Evolutionary conservation across 2,888 invertebrate genomes (phyloP).

Genomic region (Trissoscelio sp.): DNA sequence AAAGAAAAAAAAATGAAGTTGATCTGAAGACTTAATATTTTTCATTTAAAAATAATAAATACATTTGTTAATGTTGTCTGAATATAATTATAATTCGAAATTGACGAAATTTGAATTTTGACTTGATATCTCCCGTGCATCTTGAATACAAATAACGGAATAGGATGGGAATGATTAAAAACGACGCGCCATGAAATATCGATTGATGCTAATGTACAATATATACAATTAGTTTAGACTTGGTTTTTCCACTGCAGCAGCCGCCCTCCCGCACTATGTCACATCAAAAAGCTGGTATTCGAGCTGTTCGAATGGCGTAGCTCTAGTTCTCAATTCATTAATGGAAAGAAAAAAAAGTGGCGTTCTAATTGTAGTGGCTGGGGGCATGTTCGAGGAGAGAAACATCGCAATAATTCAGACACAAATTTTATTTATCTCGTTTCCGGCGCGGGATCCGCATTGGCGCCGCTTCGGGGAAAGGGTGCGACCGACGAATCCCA

Average conservation of each 20-base stretch:
- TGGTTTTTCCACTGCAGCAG: too few species aligned
- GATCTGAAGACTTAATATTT: too few species aligned
- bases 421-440: slow-evolving; percentile 13
- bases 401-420: background rate
- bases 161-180: slow-evolving; percentile 22
- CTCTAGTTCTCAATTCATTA: background rate
- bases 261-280: too few species aligned
- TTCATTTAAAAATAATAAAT: too few species aligned
- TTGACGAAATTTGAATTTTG: slow-evolving; percentile 37
- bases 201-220: slow-evolving; percentile 11
- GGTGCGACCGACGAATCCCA: slow-evolving; percentile 17
- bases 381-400: background rate
- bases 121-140: slow-evolving; percentile 23
- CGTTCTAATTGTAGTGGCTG: background rate
- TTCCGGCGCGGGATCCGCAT: slow-evolving; percentile 11
- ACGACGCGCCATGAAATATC: slow-evolving; percentile 15
- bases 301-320: too few species aligned
- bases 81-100: slow-evolving; percentile 25
- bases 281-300: background rate
- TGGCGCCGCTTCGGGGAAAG: slow-evolving; percentile 26
- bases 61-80: too few species aligned
- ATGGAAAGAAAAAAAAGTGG: background rate
- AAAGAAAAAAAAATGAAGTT: too few species aligned
- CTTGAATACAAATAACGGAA: slow-evolving; percentile 51
- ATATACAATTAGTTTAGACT: background rate